These are phyloP conservation scores for Sialis fuliginosa DNA, from an alignment of 2,888 invertebrate genomes.

Conservation along the genomic window DNA sequence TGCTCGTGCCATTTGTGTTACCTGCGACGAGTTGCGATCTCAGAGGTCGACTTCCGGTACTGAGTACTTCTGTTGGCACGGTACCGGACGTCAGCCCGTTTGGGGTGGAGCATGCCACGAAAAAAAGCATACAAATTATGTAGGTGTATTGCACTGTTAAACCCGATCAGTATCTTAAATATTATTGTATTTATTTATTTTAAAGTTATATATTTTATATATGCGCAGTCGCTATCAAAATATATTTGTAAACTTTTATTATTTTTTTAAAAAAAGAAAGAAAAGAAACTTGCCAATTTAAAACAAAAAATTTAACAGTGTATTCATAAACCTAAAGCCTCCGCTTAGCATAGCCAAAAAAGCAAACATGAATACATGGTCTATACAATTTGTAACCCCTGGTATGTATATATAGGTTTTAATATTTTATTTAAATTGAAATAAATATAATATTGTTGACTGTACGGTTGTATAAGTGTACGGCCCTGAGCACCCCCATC, in stretches of 20 bases:
- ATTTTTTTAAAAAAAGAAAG: no score
- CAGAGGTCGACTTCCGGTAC: background rate
- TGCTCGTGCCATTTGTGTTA: background rate
- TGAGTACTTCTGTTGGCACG: no score
- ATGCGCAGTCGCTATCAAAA: no score
- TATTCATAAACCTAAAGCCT: background rate
- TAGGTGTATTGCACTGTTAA: constrained; percentile 19
- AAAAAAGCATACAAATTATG: constrained; percentile 24
- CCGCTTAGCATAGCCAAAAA: background rate
- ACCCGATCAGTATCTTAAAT: background rate
- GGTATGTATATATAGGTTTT: constrained; percentile 17
- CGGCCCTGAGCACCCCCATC: constrained; percentile 9
- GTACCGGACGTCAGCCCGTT: background rate
- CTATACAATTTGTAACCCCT: constrained; percentile 18
- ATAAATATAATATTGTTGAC: constrained; percentile 20
- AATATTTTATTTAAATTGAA: constrained; percentile 10
- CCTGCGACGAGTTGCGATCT: background rate
- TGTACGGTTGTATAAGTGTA: constrained; percentile 19
- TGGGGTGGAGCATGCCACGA: constrained; percentile 19
- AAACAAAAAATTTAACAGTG: no score
- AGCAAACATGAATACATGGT: constrained; percentile 5
- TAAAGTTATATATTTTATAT: no score
- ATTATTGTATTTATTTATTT: no score
- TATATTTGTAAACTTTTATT: no score
- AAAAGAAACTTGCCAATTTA: no score